Evolutionary conservation across 2,888 invertebrate species (phyloP), one percentile per base, ranked within the genome.

Genomic region (Eilema griseolum): DNA sequence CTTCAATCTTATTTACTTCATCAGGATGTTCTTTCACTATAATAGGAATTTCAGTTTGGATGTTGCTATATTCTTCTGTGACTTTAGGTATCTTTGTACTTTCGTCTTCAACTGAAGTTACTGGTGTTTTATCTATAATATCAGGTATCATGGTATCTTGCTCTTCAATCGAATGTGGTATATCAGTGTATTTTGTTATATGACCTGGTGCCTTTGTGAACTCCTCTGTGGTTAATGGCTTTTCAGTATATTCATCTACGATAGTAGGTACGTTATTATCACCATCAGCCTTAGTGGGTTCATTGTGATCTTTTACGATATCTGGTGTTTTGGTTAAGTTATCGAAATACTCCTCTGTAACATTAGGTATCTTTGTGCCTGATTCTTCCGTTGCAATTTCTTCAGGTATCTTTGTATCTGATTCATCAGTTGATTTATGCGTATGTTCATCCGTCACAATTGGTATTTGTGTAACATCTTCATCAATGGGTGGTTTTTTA

Each of bases 1-100:
- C 71, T 69, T 72, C 73, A 67, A 72, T 69, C 12, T 41, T 62
- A 37, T 41, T 37, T 23, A 67, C 61, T 14, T 64, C 62, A 11
- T 73, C 71, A 16, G 65, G 62, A 23, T 41, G 37, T 28, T 67
- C 52, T n/a, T 74, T 69, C 5, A 33, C 14, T 2, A n/a, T 16
- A 11, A 56, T 33, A 5, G 68, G 66, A 20, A 24, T 46, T 11
- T 65, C 23, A 28, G 65, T 70, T 14, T 24, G 57, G 20, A 24
- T 73, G 46, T 28, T 57, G 10, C 23, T 66, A 7, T 68, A n/a
- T 24, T 73, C 62, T 14, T 70, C 66, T 0, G 46, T 37, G 2
- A 59, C 8, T n/a, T 26, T 8, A 31, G 73, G 37, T n/a, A 7
- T 16, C 8, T 24, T 60, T 31, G 69, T 69, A 28, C 24, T 61